Conservation (phyloP, 2,113 vertebrate genomes). For the Forbesichthys agassizii region DNA sequence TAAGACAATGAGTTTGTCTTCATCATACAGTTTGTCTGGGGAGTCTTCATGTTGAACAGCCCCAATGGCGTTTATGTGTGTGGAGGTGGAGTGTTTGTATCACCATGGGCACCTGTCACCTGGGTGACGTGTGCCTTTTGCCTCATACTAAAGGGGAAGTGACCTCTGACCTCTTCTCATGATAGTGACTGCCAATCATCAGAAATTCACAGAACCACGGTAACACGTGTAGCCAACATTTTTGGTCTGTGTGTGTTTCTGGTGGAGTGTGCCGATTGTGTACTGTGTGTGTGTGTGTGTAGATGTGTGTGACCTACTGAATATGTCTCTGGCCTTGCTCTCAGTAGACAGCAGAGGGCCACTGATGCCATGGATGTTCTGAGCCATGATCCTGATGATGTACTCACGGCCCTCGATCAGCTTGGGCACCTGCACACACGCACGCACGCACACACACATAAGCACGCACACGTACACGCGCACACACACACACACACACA, state of each 20-base stretch:
- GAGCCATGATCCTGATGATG: slow-evolving; percentile 92
- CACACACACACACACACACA: no score
- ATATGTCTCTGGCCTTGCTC: slow-evolving; percentile 91
- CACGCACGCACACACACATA: not conserved
- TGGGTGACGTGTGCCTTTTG: no score
- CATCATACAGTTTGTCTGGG: no score
- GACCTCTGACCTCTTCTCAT: no score
- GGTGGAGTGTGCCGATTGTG: not conserved
- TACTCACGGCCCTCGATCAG: slow-evolving; percentile 96
- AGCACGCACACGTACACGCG: not conserved
- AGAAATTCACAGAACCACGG: no score
- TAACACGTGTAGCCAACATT: no score
- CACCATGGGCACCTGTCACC: no score
- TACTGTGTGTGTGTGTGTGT: not conserved
- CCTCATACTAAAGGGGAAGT: no score
- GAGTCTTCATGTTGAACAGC: no score
- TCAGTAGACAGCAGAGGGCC: slow-evolving; percentile 91
- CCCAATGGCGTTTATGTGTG: not conserved
- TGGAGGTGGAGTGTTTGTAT: not conserved
- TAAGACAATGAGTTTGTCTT: no score
- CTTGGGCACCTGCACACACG: slow-evolving; percentile 77
- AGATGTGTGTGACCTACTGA: slow-evolving; percentile 81
- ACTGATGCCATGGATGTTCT: slow-evolving; percentile 96
- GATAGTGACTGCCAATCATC: no score
- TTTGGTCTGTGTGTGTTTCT: no score